Evolutionary conservation across 2,113 vertebrate species (phyloP), one percentile per base, ranked within the genome.

Genomic region (Tyto alba): DNA sequence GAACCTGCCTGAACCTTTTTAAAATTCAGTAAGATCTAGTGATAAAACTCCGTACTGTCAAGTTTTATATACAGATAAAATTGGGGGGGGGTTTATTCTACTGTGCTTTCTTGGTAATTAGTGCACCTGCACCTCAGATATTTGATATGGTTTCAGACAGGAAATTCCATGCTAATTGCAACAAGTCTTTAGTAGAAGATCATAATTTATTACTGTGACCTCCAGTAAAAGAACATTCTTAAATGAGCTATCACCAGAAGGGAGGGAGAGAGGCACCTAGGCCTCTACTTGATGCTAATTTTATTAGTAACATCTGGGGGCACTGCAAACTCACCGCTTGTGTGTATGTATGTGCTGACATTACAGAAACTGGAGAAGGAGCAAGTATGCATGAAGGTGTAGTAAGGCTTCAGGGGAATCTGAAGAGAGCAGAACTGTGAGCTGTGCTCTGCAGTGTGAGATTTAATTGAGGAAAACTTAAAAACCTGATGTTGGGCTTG

Each of bases 291-390:
- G 50, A 25, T 95, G 83, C 55, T 92, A 38, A 83, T 83, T 95
- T 80, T 67, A 40, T 75, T 87, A 77, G 59, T 82, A 62, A 92
- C 57, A 10, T 95, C 85, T 94, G 66, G 74, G 93, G 94, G 92
- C 94, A 85, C 92, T 86, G 73, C 85, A 85, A 94, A 97, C 89
- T 96, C 90, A 56, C 38, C 48, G 29, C 88, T 93, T 63, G 5
- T 60, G 57, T 22, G 15, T n/a, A n/a, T 59, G 22, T 52, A 34
- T 67, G 43, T 95, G 93, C 79, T 92, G 85, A 55, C 68, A 55
- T 32, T 72, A 83, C 67, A 95, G 94, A 74, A 85, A 60, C 7
- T 43, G 57, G 88, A 92, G 85, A 80, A 87, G 78, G 32, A 94
- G 43, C 75, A 90, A 73, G 85, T 83, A 41, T 34, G 30, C 5